Percentiles rank a stretch among this genome's conserved stretches.
These are phyloP conservation scores for Sylvia atricapilla DNA, from an alignment of 2,113 vertebrate genomes.

Conservation along the genomic window DNA sequence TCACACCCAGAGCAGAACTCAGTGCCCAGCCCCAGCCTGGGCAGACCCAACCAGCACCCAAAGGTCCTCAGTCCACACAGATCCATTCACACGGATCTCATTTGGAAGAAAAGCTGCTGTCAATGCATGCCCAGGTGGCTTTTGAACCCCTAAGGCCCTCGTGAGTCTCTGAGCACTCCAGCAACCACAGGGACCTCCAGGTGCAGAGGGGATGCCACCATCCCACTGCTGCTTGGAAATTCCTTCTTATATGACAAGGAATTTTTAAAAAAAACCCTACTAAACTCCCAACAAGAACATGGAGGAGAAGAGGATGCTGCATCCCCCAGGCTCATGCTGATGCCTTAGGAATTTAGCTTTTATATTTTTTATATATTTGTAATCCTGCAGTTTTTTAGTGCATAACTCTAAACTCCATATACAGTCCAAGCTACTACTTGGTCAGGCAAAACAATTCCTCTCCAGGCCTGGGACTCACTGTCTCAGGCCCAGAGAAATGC, in stretches of 20 bases:
- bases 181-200: not conserved
- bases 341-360: not conserved
- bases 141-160: not conserved
- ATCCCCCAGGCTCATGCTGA: accelerated
- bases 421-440: not conserved
- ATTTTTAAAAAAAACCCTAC: accelerated
- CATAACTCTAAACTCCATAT: not conserved
- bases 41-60: not conserved
- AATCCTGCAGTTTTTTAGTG: not conserved
- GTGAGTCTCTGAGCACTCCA: not conserved
- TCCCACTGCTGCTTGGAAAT: not conserved
- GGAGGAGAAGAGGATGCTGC: not conserved
- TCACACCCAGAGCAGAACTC: not conserved
- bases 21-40: not conserved
- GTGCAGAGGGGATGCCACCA: not conserved
- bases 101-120: not conserved
- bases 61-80: not conserved
- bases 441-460: not conserved
- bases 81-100: not conserved
- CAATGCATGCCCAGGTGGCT: not conserved
- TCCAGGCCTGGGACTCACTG: not conserved
- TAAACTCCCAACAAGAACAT: not conserved
- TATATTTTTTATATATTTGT: not conserved
- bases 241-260: not conserved
- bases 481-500: not conserved